phyloP scores from a whole-genome alignment of 2,797 vertebrate species.

The Girardinus metallicus region DNA sequence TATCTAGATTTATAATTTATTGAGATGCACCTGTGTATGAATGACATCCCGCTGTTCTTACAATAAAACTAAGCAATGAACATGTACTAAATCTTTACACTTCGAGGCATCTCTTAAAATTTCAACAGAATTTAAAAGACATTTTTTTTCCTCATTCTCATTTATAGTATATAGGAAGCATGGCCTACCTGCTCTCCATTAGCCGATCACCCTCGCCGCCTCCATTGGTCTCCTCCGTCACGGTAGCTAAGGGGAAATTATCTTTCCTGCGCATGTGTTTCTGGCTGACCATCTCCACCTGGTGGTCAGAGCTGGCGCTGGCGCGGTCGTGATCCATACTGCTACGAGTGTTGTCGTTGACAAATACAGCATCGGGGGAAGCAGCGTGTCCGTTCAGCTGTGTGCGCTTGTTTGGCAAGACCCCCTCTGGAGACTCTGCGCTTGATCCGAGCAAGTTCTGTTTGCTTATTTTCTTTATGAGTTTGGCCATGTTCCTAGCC shows the following conservation, averaged over 20 bases:
- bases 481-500: conserved; percentile 83
- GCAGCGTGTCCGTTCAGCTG: conserved; percentile 32
- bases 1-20: too few species aligned
- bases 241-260: conserved; percentile 83
- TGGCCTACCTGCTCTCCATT: conserved; percentile 19
- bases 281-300: conserved; percentile 64
- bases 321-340: conserved; percentile 20
- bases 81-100: background rate
- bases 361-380: conserved; percentile 32
- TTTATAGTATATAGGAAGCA: background rate
- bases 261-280: conserved; percentile 87
- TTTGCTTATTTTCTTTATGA: conserved; percentile 90
- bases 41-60: background rate
- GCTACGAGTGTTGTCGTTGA: conserved; percentile 49
- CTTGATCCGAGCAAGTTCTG: conserved; percentile 77
- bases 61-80: background rate
- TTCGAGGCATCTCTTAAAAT: background rate
- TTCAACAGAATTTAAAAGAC: background rate
- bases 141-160: background rate
- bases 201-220: conserved; percentile 49
- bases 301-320: conserved; percentile 60
- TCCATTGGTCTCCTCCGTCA: conserved; percentile 86
- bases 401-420: conserved; percentile 30
- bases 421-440: background rate
- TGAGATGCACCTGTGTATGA: background rate